Percentiles rank a stretch among this genome's conserved stretches.
Conservation (phyloP, 2,888 invertebrate genomes). For the Hydropsyche betteni region DNA sequence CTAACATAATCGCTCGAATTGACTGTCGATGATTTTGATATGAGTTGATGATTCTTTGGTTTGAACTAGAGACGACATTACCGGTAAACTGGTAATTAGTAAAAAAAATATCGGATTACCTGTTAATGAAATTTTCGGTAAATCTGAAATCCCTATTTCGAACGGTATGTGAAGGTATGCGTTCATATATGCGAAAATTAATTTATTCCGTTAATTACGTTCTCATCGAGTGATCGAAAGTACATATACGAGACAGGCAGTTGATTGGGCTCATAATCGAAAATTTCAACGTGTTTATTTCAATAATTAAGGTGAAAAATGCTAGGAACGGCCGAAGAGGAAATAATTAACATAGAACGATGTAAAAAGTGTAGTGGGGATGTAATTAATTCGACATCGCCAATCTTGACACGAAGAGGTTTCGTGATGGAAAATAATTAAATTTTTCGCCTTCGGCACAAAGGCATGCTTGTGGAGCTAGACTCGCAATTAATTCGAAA, state of each 20-base stretch:
- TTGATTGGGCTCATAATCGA: slow-evolving; percentile 11
- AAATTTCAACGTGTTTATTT: slow-evolving; percentile 19
- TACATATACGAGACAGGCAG: not conserved
- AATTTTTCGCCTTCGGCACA: slow-evolving; percentile 24
- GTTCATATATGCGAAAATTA: not conserved
- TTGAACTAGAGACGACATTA: no score
- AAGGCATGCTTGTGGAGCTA: no score
- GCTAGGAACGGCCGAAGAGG: not conserved
- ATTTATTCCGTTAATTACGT: not conserved
- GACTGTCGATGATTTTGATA: no score
- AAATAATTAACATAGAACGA: slow-evolving; percentile 21
- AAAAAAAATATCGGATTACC: no score
- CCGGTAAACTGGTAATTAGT: no score
- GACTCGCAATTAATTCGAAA: no score
- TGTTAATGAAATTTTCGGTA: no score
- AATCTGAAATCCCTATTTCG: no score
- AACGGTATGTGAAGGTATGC: no score
- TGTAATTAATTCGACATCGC: slow-evolving; percentile 30
- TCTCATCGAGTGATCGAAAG: not conserved
- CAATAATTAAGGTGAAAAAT: slow-evolving; percentile 10
- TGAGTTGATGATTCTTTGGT: no score
- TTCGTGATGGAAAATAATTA: slow-evolving; percentile 38
- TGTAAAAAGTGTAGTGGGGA: slow-evolving; percentile 4
- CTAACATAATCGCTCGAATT: no score
- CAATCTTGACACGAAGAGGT: slow-evolving; percentile 34